Base-by-base conservation (phyloP, 35 echinoderm and acorn worm genomes). In the Apostichopus californicus region DNA sequence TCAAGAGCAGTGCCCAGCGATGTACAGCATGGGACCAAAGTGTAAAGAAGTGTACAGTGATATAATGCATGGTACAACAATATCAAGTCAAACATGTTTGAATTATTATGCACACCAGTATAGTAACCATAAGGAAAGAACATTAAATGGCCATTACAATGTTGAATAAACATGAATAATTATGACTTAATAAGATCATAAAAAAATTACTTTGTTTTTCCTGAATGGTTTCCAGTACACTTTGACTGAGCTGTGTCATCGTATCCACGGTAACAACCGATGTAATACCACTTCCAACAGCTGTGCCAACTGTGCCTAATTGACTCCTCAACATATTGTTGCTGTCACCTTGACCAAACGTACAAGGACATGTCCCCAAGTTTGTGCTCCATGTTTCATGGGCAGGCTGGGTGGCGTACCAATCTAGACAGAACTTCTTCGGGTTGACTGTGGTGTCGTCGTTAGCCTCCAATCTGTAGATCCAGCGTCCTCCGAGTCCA, bases 341-440 rank as follows among this genome's bases (percentile, higher is more conserved):
- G 56, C 87, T 93, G 56, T 54, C 57, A 1, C 92, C 92, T 79
- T 93, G 92, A 14, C 72, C 70, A 79, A 93, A 88, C 17, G 92
- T 56, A 79, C 92, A 93, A 61, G 92, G 92, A 77, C 92, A 93
- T 9, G 34, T 88, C 20, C 92, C 92, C 9, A 93, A 59, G 71
- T 22, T 6, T 11, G 23, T 15, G 34, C 46, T 57, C 92, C 92
- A 93, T 17, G 26, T 21, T 64, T 54, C 56, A 55, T 86, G 70
- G 57, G 85, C 66, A 60, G 70, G 72, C 88, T 93, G 15, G 8
- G 5, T 12, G 8, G n/a, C 21, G 21, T 87, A 88, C 92, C 92
- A 93, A 60, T 87, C 24, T 22, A 93, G n/a, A 65, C 92, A 93
- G 28, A 79, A 86, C 56, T 88, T 66, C 55, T 87, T 88, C 0